Conservation (phyloP, 2,797 vertebrate species). For the Euthynnus affinis region DNA sequence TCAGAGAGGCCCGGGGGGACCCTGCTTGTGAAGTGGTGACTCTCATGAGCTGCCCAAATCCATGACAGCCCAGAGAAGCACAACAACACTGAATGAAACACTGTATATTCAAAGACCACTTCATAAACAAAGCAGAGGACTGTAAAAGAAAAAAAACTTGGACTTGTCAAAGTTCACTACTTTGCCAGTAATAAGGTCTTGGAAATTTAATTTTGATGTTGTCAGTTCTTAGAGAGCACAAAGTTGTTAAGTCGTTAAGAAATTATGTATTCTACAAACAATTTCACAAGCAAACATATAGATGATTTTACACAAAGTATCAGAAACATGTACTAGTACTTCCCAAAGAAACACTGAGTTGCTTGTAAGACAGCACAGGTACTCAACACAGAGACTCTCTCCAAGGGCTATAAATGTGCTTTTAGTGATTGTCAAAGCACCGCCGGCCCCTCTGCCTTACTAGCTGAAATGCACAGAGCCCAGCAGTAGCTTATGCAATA, state of each 20-base stretch:
- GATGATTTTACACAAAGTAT: too few relatives aligned
- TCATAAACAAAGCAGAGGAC: conserved; percentile 2
- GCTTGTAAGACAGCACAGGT: neutral
- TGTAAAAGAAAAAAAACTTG: neutral
- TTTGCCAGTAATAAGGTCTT: too few relatives aligned
- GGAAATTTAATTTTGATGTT: neutral
- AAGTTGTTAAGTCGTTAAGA: neutral
- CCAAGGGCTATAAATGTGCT: neutral
- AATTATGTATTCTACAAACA: too few relatives aligned
- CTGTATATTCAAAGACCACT: conserved; percentile 22
- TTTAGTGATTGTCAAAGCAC: neutral
- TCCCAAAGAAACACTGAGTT: too few relatives aligned
- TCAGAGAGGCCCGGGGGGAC: conserved; percentile 68
- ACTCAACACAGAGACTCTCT: conserved; percentile 1
- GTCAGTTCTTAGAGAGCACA: neutral
- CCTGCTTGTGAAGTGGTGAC: conserved; percentile 53
- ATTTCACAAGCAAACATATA: too few relatives aligned
- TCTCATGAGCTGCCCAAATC: conserved; percentile 56
- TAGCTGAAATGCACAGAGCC: neutral
- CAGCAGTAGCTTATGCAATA: neutral
- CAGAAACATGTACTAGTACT: too few relatives aligned
- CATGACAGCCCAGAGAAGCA: conserved; percentile 41
- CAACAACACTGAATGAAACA: conserved; percentile 38
- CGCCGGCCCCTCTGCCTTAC: too few relatives aligned
- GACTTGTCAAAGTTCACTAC: too few relatives aligned